Evolutionary conservation across 2,797 vertebrate species (phyloP), one percentile per base, ranked within the genome.

Genomic region (Euphonia xanthogaster): DNA sequence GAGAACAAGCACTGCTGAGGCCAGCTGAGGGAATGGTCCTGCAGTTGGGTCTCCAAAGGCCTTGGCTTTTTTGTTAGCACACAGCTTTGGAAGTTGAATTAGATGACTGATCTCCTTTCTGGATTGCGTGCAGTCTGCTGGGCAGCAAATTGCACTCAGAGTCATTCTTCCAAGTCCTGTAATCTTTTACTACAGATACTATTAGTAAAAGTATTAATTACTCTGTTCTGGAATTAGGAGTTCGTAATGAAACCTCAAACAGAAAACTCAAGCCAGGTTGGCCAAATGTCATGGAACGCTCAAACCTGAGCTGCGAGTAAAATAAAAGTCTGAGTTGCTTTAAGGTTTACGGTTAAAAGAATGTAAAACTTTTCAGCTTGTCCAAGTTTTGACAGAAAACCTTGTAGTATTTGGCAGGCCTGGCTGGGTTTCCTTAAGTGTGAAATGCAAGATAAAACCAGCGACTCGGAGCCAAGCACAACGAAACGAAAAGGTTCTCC

Each of bases 361-460:
- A 93, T 80, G 77, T 94, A 37, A 82, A 93, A 96, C 74, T 94
- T 95, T 90, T 65, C 84, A 89, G 92, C 92, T 89, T 87, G 88
- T 95, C 95, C 90, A 87, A 96, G 86, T 94, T 95, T 93, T 97
- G 94, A 95, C 91, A 93, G 94, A 70, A 95, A 94, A 76, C 91
- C 78, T 82, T 55, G 87, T 74, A 73, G 88, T 30, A 42, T 91
- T 92, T 94, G 95, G 90, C 95, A 96, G 88, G 81, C 86, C 84
- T 70, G 80, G 71, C 67, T 89, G 84, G 63, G 61, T 94, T 96
- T 91, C 91, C 68, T 68, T 82, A 80, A 77, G 91, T 95, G 93
- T 75, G 89, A 96, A 94, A 92, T n/a, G 47, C 78, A 78, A 51
- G 94, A 89, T 89, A 89, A 92, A 96, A 88, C 84, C 28, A 14